Percentiles rank a stretch among this genome's conserved stretches.
Conservation (phyloP, 2,888 invertebrate species). For the Brachyopa scutellaris region DNA sequence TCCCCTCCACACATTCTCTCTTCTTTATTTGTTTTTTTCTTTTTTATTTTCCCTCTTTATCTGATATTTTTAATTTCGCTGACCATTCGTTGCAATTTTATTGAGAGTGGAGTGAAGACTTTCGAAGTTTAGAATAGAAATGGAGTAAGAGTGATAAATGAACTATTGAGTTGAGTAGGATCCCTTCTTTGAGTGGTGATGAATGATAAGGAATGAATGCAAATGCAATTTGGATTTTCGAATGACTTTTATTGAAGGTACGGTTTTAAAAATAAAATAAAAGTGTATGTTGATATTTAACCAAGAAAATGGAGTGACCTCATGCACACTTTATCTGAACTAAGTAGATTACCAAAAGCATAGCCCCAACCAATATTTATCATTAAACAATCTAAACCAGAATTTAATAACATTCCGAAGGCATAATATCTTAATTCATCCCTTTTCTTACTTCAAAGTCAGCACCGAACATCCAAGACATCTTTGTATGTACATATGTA, state of each 20-base stretch:
- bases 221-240: conserved; percentile 6
- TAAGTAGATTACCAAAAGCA: not conserved
- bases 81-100: conserved; percentile 24
- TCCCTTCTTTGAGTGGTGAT: not conserved
- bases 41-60: conserved; percentile 26
- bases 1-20: conserved; percentile 43
- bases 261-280: no score
- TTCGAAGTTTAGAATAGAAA: not conserved
- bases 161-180: not conserved
- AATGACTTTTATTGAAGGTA: no score
- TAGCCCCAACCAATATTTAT: not conserved
- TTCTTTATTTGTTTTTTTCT: conserved; percentile 3
- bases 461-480: not conserved
- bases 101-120: conserved; percentile 8
- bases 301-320: no score
- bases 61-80: conserved; percentile 4
- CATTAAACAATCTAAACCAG: not conserved
- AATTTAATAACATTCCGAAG: not conserved
- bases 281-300: no score
- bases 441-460: not conserved
- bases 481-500: no score
- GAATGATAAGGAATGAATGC: not conserved
- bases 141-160: not conserved
- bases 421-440: not conserved
- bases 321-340: no score